Base-by-base conservation (phyloP, 2,113 vertebrate species). In the Ploceus nigricollis region DNA sequence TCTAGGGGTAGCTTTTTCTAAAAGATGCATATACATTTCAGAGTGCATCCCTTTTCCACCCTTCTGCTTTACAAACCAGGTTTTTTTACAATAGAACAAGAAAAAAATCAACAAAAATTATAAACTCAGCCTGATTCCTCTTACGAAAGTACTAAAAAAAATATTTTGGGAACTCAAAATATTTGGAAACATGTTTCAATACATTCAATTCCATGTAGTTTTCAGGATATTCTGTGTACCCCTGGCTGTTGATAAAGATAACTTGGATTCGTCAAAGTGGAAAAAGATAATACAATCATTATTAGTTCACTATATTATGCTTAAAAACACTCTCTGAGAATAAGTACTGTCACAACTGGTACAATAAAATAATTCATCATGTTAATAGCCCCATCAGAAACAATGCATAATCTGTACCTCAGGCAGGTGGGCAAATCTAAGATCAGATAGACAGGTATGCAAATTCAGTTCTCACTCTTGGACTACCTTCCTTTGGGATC, bases 191-290 rank as follows among this genome's bases (percentile, higher is more conserved):
- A 15, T 27, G 1, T 37, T 72, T 51, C 17, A 64, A 4, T 61
- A 9, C 1, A 44, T 79, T 65, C 4, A 76, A 20, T 48, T 60
- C 4, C 10, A 23, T 20, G 12, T 13, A 21, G 5, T 27, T 80
- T 20, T 83, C 25, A 50, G 12, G 6, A 37, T 80, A 61, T 25
- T 94, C 35, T 56, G 13, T 16, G 9, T 58, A 58, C 1, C 10
- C 9, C 9, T 51, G 11, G 5, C 7, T 78, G 21, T 56, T 30
- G 40, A 3, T 66, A 58, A 51, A 45, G 6, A 9, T n/a, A 57
- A 50, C 8, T 31, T 2, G 2, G 15, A 4, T 35, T 18, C 0
- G 0, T 65, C 47, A 66, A 9, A 60, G 10, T 30, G 6, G 30
- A 50, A 66, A 90, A 86, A 69, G 5, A 1, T 44, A 33, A 61